Base-by-base conservation (phyloP, 2,888 invertebrate species). In the Resseliella maxima region DNA sequence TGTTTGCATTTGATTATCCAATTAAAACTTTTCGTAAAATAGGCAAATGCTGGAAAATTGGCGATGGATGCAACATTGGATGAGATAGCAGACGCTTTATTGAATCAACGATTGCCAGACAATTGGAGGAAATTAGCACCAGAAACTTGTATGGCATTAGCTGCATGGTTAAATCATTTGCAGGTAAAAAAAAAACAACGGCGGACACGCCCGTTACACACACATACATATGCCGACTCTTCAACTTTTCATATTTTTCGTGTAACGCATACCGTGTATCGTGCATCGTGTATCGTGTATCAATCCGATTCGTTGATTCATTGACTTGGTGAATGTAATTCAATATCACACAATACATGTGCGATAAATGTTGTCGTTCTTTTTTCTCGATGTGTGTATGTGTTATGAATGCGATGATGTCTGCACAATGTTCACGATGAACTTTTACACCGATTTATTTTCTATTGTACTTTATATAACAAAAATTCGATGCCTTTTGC, bases 131-230 rank as follows among this genome's bases (percentile, higher is more conserved):
- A 93, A 87, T 92, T 97, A 85, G 95, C 97, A 6, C 98, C 98
- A 8, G 95, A 93, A 87, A 97, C 97, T 0, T 95, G 95, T 89
- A 98, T 98, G 91, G 94, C 93, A 87, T 92, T 98, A 0, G 97
- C 95, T 8, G 94, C 95, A 38, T 98, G 98, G 98, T 95, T 98
- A 93, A 94, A 95, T 86, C 97, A 97, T 91, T 96, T 97, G 89
- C 89, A 90, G 89, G 91, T 91, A 87, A 88, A 87, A n/a, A n/a
- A n/a, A n/a, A n/a, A n/a, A n/a, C n/a, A n/a, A n/a, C n/a, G n/a
- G n/a, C n/a, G n/a, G n/a, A n/a, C n/a, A n/a, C n/a, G n/a, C n/a
- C n/a, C n/a, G n/a, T 87, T 5, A 35, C 8, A 15, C 31, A 31
- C 6, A 5, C 59, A 2, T 50, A 50, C 41, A 41, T 8, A 12